Evolutionary conservation across 2,113 vertebrate genomes (phyloP), one percentile per base, ranked within the genome.

Genomic region (Tyto alba): DNA sequence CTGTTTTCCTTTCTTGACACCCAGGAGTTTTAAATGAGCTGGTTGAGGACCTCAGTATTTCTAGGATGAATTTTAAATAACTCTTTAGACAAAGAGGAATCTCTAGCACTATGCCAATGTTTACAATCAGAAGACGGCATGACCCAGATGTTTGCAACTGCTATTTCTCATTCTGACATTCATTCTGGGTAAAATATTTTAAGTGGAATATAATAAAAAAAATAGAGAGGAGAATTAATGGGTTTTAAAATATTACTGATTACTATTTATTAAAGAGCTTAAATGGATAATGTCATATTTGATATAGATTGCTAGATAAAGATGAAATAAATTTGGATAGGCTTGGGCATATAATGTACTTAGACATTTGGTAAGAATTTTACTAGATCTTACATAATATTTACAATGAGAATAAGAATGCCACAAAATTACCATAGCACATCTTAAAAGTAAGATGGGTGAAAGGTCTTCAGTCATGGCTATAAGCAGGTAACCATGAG

Each of bases 201-300:
- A 85, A 93, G 85, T 53, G 9, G 15, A 6, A 45, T 76, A 32
- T 13, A 89, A 47, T 38, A 78, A 74, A 40, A 85, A 85, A 94
- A 95, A 75, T 17, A 88, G 56, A 89, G 11, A 32, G 26, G 23
- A 69, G 38, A 94, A 93, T 86, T 48, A 90, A 93, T 80, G 55
- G 36, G 6, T 56, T 92, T 83, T 41, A 94, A 95, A 92, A 94
- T 88, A 85, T 64, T 89, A 55, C 41, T 75, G 88, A n/a, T 76
- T 80, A 38, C 32, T 74, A 40, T 86, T 93, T 86, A 76, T 90
- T 80, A 73, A 92, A 89, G 45, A 89, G 22, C 30, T 92, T 86
- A 88, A 92, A 76, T 77, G 13, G 48, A 53, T 90, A 62, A 16
- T 66, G 90, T 73, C 27, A 30, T 83, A n/a, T 66, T 95, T 85